phyloP scores from a whole-genome alignment of 2,797 vertebrate genomes.

The Karalla daura region DNA sequence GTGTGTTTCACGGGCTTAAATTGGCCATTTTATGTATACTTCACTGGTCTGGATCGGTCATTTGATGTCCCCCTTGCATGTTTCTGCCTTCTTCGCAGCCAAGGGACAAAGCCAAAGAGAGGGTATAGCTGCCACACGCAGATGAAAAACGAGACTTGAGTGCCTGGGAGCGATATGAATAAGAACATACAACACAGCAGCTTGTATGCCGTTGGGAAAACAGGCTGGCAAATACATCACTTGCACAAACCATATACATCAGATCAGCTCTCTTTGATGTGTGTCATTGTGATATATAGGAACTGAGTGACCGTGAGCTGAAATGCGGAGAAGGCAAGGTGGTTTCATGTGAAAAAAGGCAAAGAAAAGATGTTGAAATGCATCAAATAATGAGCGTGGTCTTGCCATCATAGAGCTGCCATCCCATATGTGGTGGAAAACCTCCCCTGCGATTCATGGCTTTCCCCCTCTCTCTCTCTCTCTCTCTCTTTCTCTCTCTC shows the following conservation, averaged over 20 bases:
- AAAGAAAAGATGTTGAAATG: slow-evolving; percentile 9
- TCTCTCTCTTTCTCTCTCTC: slow-evolving; percentile 20
- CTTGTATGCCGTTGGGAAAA: slow-evolving; percentile 23
- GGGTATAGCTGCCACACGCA: slow-evolving; percentile 46
- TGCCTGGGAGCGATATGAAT: slow-evolving; percentile 49
- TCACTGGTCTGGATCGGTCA: slow-evolving; percentile 53
- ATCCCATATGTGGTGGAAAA: slow-evolving; percentile 29
- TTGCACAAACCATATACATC: slow-evolving; percentile 26
- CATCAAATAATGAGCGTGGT: slow-evolving; percentile 1
- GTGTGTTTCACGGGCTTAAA: slow-evolving; percentile 59
- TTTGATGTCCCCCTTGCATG: slow-evolving; percentile 58
- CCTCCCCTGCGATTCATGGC: slow-evolving; percentile 31
- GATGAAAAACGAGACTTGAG: slow-evolving; percentile 39
- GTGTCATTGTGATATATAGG: slow-evolving; percentile 21
- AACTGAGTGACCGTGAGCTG: slow-evolving; percentile 3
- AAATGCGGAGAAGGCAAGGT: neutral
- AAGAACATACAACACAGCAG: slow-evolving; percentile 24
- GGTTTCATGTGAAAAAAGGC: neutral
- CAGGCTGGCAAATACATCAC: slow-evolving; percentile 42
- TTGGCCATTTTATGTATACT: slow-evolving; percentile 56
- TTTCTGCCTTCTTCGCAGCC: slow-evolving; percentile 33
- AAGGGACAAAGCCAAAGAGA: slow-evolving; percentile 42
- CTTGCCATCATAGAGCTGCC: slow-evolving; percentile 23
- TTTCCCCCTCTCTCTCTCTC: neutral
- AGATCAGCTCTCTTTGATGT: slow-evolving; percentile 29